Evolutionary conservation across 2,797 vertebrate species (phyloP).

Genomic region (Micropoecilia bifurca): DNA sequence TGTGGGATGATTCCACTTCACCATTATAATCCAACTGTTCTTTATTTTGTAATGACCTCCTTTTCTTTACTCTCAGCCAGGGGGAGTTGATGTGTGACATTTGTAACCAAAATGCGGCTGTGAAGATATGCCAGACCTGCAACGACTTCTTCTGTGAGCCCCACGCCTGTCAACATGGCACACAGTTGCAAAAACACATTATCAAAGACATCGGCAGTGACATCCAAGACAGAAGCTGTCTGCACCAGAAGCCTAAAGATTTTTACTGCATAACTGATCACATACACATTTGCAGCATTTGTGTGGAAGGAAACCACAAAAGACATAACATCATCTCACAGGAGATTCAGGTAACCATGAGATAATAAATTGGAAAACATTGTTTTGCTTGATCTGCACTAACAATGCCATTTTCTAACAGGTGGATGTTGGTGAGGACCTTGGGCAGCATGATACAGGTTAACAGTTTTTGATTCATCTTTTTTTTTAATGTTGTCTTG

Average conservation of each 20-base stretch:
- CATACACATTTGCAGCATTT: conserved; percentile 36
- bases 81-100: conserved; percentile 27
- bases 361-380: neutral
- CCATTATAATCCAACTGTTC: neutral
- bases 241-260: conserved; percentile 11
- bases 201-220: conserved; percentile 16
- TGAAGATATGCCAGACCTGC: conserved; percentile 46
- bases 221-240: conserved; percentile 6
- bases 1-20: neutral
- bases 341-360: neutral
- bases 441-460: conserved; percentile 4
- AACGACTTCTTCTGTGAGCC: conserved; percentile 12
- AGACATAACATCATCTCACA: conserved; percentile 24
- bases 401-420: conserved; percentile 15
- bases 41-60: neutral
- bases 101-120: conserved; percentile 2
- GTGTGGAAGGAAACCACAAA: conserved; percentile 18
- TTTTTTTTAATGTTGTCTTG: neutral
- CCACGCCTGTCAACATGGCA: conserved; percentile 26
- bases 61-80: conserved; percentile 5
- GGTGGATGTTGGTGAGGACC: neutral
- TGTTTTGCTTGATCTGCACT: neutral
- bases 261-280: conserved; percentile 43
- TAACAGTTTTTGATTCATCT: neutral
- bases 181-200: conserved; percentile 5